A percentile compares a stretch with the other conserved stretches of the same genome.
Conservation (phyloP, 1,140 invertebrate species). For the Heliconius congener region DNA sequence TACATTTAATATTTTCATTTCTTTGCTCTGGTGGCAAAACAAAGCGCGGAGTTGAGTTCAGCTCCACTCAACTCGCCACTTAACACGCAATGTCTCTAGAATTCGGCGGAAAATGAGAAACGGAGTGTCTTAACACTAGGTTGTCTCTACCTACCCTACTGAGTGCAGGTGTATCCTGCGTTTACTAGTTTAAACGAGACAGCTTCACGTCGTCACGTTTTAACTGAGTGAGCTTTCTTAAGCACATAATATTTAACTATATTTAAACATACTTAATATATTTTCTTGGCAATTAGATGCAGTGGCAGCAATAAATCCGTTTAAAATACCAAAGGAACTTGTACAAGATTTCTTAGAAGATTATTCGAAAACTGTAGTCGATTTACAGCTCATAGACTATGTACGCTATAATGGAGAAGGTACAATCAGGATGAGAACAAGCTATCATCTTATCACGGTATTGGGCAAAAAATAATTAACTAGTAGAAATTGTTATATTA, state of each 20-base stretch:
- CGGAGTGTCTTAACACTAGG: no score
- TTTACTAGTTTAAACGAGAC: no score
- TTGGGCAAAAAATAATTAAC: constrained; percentile 72
- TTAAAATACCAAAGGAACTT: constrained; percentile 85
- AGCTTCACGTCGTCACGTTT: no score
- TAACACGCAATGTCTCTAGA: no score
- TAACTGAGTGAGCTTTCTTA: no score
- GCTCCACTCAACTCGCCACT: no score
- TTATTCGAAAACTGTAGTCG: constrained; percentile 78
- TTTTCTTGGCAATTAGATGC: constrained; percentile 81
- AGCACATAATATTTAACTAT: not conserved
- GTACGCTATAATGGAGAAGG: constrained; percentile 66
- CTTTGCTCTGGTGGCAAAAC: no score
- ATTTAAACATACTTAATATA: not conserved
- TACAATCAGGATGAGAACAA: constrained; percentile 57
- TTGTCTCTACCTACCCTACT: no score
- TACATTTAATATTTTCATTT: no score
- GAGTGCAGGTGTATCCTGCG: no score
- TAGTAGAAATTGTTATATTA: not conserved
- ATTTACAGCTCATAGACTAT: constrained; percentile 75
- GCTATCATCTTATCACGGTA: constrained; percentile 82
- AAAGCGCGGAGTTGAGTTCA: no score
- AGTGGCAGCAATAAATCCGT: constrained; percentile 88
- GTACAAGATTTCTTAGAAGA: constrained; percentile 85
- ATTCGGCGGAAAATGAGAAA: no score